Base-by-base conservation (phyloP, 2,797 vertebrate genomes). In the Tenualosa thibaudeaui region DNA sequence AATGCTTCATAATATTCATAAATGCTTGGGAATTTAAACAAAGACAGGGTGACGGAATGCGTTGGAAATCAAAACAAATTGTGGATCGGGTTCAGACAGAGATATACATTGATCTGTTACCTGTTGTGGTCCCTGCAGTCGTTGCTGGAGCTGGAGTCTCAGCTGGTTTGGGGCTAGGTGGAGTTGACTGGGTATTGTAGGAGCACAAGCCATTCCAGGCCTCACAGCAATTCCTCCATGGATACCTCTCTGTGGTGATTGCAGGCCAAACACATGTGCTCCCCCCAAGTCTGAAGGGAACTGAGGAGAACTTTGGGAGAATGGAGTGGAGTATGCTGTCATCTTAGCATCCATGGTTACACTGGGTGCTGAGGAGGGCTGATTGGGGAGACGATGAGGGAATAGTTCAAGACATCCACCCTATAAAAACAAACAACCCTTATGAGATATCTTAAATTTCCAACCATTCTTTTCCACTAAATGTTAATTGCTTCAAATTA, bases 41-140 rank as follows among this genome's bases (percentile, higher is more conserved):
- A n/a, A n/a, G n/a, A n/a, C n/a, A n/a, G n/a, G n/a, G n/a, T n/a
- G n/a, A n/a, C n/a, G n/a, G n/a, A n/a, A n/a, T n/a, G n/a, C n/a
- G n/a, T n/a, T n/a, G 46, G 46, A 49, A 49, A 49, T 49, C 4
- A 49, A 49, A 49, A 49, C 4, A 49, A 49, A 51, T 2, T 60
- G 56, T 24, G 58, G 58, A 62, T 5, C n/a, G 56, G 56, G 22
- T 58, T 22, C 19, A n/a, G 56, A 58, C 56, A 62, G 15, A 53
- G 3, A 53, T 13, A 53, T 13, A 15, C 82, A 83, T 51, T 50
- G 54, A 31, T 12, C 17, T 22, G 4, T 78, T 89, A 98, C 98
- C 96, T 98, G 97, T 93, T 98, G 97, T 0, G 97, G 97, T 1
- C 97, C 96, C 89, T 99, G 98, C 54, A 99, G 92, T n/a, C 98